Percentiles rank a stretch among this genome's conserved stretches.
These are phyloP conservation scores for Ostrea denselamellosa DNA, from an alignment of 1,140 invertebrate species.

Conservation along the genomic window DNA sequence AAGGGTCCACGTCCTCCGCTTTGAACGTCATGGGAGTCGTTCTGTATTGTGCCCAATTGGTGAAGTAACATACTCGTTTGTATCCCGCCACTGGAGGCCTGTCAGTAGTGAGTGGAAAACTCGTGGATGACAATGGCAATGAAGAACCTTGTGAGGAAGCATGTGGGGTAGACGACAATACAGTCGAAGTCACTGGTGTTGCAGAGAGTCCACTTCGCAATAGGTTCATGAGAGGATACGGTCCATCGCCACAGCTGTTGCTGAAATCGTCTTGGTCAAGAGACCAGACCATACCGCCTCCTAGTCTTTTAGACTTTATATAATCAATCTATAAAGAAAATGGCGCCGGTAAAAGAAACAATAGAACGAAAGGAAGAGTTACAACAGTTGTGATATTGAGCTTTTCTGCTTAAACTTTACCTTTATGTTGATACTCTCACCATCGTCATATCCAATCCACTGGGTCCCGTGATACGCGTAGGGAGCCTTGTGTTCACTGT, in stretches of 20 bases:
- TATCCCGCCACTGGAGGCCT: conserved; percentile 16
- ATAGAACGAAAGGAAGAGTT: neutral
- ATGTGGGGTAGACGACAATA: neutral
- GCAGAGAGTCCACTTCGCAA: neutral
- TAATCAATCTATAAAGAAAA: conserved; percentile 90
- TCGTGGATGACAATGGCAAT: neutral
- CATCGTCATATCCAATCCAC: conserved; percentile 94
- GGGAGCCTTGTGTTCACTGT: conserved; percentile 87
- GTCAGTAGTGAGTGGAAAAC: neutral
- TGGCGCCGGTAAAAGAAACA: neutral
- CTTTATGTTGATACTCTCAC: conserved; percentile 87
- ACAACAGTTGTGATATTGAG: neutral
- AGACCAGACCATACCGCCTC: conserved; percentile 98
- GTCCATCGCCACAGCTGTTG: conserved; percentile 85
- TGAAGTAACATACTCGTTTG: conserved; percentile 90
- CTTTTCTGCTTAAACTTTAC: conserved; percentile 73
- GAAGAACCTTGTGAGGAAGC: neutral
- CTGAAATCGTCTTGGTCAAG: conserved; percentile 97
- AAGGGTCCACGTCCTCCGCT: conserved; percentile 91
- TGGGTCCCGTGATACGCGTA: conserved; percentile 89
- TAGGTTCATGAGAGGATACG: conserved; percentile 89
- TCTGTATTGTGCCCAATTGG: conserved; percentile 94
- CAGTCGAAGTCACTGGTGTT: neutral
- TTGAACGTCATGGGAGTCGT: conserved; percentile 91
- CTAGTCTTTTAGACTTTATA: conserved; percentile 93